Percentiles rank a stretch among this genome's conserved stretches.
These are phyloP conservation scores for Selene dorsalis DNA, from an alignment of 2,797 vertebrate genomes.

Conservation along the genomic window DNA sequence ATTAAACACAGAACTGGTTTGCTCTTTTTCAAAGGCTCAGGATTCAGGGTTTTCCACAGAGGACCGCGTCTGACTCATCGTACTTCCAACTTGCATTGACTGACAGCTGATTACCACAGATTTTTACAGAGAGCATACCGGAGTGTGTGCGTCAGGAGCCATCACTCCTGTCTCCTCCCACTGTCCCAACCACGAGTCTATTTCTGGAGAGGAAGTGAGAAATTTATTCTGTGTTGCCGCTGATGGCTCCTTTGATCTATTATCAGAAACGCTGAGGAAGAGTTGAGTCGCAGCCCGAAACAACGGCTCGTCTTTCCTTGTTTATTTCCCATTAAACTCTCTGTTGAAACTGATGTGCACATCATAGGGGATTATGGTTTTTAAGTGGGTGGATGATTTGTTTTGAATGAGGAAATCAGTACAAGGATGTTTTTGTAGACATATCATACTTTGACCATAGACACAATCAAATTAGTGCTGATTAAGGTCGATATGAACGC, in stretches of 20 bases:
- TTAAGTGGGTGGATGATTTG: slow-evolving; percentile 13
- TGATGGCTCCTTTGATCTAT: slow-evolving; percentile 46
- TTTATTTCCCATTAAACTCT: slow-evolving; percentile 15
- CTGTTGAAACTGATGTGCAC: slow-evolving; percentile 12
- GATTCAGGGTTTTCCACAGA: slow-evolving; percentile 35
- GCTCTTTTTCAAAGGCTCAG: slow-evolving; percentile 33
- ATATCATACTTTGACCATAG: not conserved
- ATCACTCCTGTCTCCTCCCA: slow-evolving; percentile 25
- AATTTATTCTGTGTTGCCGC: slow-evolving; percentile 33
- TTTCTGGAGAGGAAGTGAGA: slow-evolving; percentile 56
- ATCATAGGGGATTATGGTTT: not conserved
- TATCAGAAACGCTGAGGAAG: slow-evolving; percentile 37
- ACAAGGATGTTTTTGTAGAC: not conserved
- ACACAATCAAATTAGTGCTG: not conserved
- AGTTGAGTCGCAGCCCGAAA: slow-evolving; percentile 20
- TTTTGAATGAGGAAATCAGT: not conserved
- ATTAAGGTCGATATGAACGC: not conserved
- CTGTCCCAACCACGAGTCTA: slow-evolving; percentile 22
- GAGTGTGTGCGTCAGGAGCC: not conserved
- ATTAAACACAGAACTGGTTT: slow-evolving; percentile 19
- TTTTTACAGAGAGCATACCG: slow-evolving; percentile 14
- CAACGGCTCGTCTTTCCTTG: slow-evolving; percentile 3
- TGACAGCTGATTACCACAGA: slow-evolving; percentile 54
- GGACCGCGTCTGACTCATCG: slow-evolving; percentile 31
- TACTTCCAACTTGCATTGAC: slow-evolving; percentile 39